These are phyloP conservation scores for Crypturellus tataupa DNA, from an alignment of 2,797 vertebrate genomes.

Conservation along the genomic window DNA sequence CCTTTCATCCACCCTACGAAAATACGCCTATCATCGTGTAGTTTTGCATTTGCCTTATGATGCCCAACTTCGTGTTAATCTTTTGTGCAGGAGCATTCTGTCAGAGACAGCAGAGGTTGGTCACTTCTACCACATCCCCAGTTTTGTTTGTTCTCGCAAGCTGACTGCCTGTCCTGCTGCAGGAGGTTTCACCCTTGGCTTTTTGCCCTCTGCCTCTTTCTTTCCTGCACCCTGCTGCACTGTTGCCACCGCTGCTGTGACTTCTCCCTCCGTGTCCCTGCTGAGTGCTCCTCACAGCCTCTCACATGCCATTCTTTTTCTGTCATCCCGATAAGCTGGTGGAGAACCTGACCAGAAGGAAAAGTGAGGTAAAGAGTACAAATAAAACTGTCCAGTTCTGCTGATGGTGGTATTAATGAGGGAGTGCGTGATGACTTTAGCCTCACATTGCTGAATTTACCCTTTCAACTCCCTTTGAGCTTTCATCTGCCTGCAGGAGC, in stretches of 20 bases:
- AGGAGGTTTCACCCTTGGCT: neutral
- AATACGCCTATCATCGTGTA: neutral
- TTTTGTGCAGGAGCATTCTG: neutral
- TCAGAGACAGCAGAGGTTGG: neutral
- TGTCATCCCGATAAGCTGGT: no score
- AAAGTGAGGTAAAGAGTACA: no score
- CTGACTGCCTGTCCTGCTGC: fast-evolving
- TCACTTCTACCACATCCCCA: neutral
- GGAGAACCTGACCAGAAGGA: no score
- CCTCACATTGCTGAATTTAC: no score
- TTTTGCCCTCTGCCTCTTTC: neutral
- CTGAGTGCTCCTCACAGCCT: no score
- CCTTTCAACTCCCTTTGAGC: no score
- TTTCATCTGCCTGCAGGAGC: no score
- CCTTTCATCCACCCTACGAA: neutral
- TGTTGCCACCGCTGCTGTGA: fast-evolving
- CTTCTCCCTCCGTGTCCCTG: no score
- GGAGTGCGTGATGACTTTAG: no score
- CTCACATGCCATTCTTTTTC: fast-evolving
- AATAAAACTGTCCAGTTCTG: no score
- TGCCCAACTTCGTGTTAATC: neutral
- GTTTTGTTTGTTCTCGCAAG: neutral
- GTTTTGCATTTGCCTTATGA: neutral
- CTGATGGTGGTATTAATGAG: no score
- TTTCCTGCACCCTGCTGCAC: no score